Conservation (phyloP, 2,888 invertebrate genomes). For the Lycophotia porphyrea region DNA sequence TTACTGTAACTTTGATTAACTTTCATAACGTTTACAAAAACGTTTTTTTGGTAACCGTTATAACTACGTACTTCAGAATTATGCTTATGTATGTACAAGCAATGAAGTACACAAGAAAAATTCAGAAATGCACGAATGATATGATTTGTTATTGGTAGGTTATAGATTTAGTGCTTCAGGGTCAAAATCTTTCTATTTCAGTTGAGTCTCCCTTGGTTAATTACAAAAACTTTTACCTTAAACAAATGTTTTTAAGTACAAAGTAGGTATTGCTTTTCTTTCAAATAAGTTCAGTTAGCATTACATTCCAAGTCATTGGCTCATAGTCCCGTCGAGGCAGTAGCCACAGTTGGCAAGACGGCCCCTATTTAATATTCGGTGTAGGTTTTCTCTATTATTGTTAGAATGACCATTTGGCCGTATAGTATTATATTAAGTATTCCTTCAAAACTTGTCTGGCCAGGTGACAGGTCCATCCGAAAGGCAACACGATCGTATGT, state of each 20-base stretch:
- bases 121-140: neutral
- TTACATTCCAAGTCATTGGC: constrained; percentile 12
- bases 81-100: neutral
- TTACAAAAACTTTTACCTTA: neutral
- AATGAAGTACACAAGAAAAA: neutral
- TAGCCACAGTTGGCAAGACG: constrained; percentile 35
- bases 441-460: constrained; percentile 78
- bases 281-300: constrained; percentile 7
- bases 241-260: neutral
- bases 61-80: neutral
- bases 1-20: constrained; percentile 11
- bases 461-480: constrained; percentile 75
- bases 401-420: constrained; percentile 52
- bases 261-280: neutral
- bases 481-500: constrained; percentile 58
- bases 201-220: neutral
- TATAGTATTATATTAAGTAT: constrained; percentile 60
- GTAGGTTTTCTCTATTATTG: constrained; percentile 50
- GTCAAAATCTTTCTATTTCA: neutral
- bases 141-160: neutral
- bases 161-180: neutral
- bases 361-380: constrained; percentile 55
- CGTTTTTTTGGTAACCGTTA: neutral
- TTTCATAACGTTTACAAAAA: neutral
- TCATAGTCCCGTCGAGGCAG: constrained; percentile 23